A percentile compares a stretch with the other conserved stretches of the same genome.
These are phyloP conservation scores for Phrynocephalus guinanensis DNA, from an alignment of 2,797 vertebrate species.

Conservation along the genomic window DNA sequence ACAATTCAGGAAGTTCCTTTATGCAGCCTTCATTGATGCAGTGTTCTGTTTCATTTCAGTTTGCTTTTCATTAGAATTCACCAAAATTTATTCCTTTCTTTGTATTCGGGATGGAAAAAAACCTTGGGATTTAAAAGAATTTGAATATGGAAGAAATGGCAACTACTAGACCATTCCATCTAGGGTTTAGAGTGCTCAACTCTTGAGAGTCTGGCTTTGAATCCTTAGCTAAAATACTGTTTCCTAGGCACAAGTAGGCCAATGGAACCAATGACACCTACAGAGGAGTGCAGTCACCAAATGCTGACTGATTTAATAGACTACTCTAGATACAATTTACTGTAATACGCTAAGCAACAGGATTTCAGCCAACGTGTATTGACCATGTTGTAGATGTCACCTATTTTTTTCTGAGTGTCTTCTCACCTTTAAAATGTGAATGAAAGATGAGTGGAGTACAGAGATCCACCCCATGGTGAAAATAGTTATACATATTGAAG, in stretches of 20 bases:
- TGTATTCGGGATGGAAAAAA: neutral
- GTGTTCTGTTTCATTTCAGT: neutral
- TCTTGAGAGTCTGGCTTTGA: neutral
- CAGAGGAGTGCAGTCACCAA: too few species aligned
- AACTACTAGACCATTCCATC: neutral
- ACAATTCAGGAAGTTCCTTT: neutral
- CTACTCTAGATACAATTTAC: too few species aligned
- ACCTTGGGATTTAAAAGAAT: neutral
- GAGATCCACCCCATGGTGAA: neutral
- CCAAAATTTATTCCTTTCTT: neutral
- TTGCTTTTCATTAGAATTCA: neutral
- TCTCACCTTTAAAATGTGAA: neutral
- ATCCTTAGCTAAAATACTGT: neutral
- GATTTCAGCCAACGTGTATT: neutral
- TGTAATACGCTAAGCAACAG: too few species aligned
- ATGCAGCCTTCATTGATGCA: neutral
- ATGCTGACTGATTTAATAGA: too few species aligned
- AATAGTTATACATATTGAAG: neutral
- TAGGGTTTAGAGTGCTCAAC: neutral
- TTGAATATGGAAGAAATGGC: neutral
- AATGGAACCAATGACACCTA: too few species aligned
- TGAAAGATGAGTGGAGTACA: neutral
- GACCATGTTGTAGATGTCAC: neutral
- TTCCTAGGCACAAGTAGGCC: too few species aligned
- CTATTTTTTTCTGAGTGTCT: neutral